A percentile compares a stretch with the other conserved stretches of the same genome.
phyloP scores from a whole-genome alignment of 1,140 invertebrate genomes.

The Caenorhabditis remanei region DNA sequence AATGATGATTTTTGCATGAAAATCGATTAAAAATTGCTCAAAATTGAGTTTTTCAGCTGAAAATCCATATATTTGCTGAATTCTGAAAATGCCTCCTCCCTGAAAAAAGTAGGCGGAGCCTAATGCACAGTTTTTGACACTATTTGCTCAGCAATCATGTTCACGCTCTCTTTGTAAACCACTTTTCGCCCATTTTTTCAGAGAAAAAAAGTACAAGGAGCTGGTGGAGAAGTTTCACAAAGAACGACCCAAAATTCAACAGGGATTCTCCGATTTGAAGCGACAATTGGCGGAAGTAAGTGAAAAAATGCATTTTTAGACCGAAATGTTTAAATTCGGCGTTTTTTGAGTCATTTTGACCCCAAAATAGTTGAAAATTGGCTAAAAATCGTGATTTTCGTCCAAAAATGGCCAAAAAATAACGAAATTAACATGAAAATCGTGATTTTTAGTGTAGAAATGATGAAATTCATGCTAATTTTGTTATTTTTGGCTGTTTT shows the following conservation, averaged over 20 bases:
- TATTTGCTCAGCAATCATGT: slow-evolving; percentile 10
- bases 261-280: slow-evolving; percentile 98
- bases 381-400: too few species aligned
- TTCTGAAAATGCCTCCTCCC: neutral
- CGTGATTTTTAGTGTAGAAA: too few species aligned
- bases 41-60: too few species aligned
- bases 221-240: slow-evolving; percentile 97
- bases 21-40: too few species aligned
- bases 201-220: slow-evolving; percentile 80
- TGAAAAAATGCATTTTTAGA: too few species aligned
- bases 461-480: neutral
- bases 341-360: too few species aligned
- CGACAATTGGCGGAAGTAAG: slow-evolving; percentile 86
- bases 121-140: neutral
- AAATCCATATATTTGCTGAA: slow-evolving; percentile 2
- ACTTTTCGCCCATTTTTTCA: slow-evolving; percentile 60
- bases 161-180: neutral
- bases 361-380: too few species aligned
- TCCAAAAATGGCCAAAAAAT: too few species aligned
- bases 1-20: too few species aligned
- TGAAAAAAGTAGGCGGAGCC: neutral
- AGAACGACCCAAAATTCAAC: slow-evolving; percentile 98
- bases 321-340: too few species aligned
- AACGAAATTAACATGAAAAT: too few species aligned
- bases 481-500: neutral